Base-by-base conservation (phyloP, 1,140 invertebrate genomes). In the Drosophila pallidifrons region DNA sequence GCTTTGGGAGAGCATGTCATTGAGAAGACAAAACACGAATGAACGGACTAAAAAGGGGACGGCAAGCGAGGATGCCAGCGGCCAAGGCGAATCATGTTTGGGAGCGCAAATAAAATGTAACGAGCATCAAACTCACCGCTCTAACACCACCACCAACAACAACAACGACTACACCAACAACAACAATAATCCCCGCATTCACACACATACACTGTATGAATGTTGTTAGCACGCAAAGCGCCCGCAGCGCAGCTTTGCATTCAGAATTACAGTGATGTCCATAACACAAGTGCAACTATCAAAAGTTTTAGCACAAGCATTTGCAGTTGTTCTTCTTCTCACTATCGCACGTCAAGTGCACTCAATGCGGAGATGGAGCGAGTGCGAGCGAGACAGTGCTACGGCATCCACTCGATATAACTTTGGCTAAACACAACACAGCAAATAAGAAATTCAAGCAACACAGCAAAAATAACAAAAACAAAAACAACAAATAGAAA, bases 271-370 rank as follows among this genome's bases (percentile, higher is more conserved):
- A 85, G 75, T 82, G 75, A 60, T 64, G 78, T 55, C 77, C 75
- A 82, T 81, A 86, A 77, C 70, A 85, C 70, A 85, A 81, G 41
- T 70, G 81, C 81, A 81, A 70, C 68, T 15, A 64, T 75, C 64
- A 63, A 85, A 85, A 85, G 58, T 86, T 75, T 80, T 81, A 77
- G 78, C 81, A 20, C 68, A 83, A 79, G 59, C 78, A 35, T 15
- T 58, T 55, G 30, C 20, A 16, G 13, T 2, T 51, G 8, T 38
- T 38, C 30, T 32, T 32, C 30, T 20, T 25, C 20, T 25, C 20
- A 25, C 20, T 8, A 41, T 13, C 43, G 25, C 13, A 63, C 49
- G 60, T 43, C 47, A 43, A 86, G 75, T 86, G 78, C 82, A 81
- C 78, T 81, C 64, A 74, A 55, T 70, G 35, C 35, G 10, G 57